Evolutionary conservation across 1,140 invertebrate species (phyloP).

Genomic region (Drosophila nebulosa): DNA sequence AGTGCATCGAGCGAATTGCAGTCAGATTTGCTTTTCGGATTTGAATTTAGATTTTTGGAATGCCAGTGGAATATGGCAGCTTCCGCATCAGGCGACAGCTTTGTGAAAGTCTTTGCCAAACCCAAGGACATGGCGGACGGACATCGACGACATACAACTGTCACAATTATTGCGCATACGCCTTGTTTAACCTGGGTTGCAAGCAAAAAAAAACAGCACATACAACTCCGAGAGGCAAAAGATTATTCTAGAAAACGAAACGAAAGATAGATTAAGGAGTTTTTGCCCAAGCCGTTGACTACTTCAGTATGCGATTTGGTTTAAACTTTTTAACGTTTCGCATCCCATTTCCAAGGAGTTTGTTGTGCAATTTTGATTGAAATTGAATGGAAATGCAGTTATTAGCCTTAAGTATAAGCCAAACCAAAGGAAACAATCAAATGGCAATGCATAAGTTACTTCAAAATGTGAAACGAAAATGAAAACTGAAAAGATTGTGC

Average conservation of each 20-base stretch:
- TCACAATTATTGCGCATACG: constrained; percentile 42
- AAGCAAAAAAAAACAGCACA: constrained; percentile 33
- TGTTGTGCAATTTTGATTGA: constrained; percentile 9
- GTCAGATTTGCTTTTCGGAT: constrained; percentile 39
- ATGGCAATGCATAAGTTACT: neutral
- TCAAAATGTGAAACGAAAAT: constrained; percentile 12
- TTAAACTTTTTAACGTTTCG: too few relatives aligned
- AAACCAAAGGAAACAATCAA: neutral
- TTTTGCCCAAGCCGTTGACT: too few relatives aligned
- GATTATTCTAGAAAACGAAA: too few relatives aligned
- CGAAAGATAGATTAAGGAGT: too few relatives aligned
- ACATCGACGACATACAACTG: neutral
- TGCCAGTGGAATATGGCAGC: constrained; percentile 1
- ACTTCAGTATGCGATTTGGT: too few relatives aligned
- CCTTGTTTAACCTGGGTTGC: constrained; percentile 27
- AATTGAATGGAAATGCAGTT: constrained; percentile 10
- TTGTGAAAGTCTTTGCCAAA: neutral
- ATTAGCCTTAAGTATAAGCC: neutral
- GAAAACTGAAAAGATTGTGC: constrained; percentile 50
- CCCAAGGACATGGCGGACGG: too few relatives aligned
- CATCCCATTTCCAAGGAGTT: too few relatives aligned
- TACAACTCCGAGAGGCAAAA: neutral
- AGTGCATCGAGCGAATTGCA: constrained; percentile 64
- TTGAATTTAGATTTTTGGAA: constrained; percentile 6
- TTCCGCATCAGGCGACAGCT: neutral